Conservation (phyloP, 2,113 vertebrate species). For the Sapayoa aenigma region DNA sequence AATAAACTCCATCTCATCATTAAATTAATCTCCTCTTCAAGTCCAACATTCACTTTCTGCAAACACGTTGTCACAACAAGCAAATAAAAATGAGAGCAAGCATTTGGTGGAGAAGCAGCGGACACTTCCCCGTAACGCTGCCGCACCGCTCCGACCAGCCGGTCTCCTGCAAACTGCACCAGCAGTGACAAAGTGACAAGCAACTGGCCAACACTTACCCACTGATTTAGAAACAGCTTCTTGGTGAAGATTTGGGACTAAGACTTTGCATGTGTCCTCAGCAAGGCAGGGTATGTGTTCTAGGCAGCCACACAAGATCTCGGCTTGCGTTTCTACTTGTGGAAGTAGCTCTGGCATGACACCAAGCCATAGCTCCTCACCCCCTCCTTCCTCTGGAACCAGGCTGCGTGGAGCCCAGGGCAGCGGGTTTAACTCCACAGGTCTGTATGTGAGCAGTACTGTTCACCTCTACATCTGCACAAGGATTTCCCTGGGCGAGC, state of each 20-base stretch:
- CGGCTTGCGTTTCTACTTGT: not conserved
- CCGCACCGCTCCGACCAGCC: not conserved
- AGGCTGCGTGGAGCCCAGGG: not conserved
- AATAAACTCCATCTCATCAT: not conserved
- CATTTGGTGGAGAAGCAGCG: not conserved
- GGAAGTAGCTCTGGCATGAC: not conserved
- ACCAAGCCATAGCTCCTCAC: not conserved
- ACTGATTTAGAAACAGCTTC: slow-evolving; percentile 16
- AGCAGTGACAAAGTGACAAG: slow-evolving; percentile 12
- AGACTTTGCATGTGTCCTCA: not conserved
- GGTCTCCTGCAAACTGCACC: not conserved
- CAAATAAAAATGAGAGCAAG: slow-evolving; percentile 27
- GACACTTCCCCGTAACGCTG: not conserved
- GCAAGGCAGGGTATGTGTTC: not conserved
- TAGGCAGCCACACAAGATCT: not conserved
- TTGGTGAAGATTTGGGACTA: not conserved
- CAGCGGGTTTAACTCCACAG: not conserved
- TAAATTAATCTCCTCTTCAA: not conserved
- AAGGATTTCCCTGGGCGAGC: not conserved
- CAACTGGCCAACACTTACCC: not conserved
- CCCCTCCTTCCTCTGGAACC: not conserved
- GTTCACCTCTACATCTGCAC: not conserved
- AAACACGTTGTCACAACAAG: not conserved
- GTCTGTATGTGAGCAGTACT: not conserved
- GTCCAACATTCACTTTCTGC: not conserved